Percentiles rank a stretch among this genome's conserved stretches.
Evolutionary conservation across 2,113 vertebrate species (phyloP).

Genomic region (Enhydra lutris): DNA sequence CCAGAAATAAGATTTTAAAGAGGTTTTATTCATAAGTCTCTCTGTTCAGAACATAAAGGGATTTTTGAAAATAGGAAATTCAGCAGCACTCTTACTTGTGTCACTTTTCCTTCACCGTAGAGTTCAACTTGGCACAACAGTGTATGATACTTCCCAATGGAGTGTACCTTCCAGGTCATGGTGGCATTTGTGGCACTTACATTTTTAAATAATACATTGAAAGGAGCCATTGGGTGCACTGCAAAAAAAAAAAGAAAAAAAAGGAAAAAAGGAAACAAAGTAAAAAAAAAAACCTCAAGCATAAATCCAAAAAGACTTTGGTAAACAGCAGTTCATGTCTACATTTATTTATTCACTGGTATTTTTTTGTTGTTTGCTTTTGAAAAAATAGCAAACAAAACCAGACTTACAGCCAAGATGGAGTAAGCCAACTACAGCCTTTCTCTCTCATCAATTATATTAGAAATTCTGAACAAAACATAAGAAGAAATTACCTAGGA

Average conservation of each 20-base stretch:
- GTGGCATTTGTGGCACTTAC: conserved; percentile 45
- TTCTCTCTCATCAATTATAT: neutral
- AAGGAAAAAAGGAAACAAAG: neutral
- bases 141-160: neutral
- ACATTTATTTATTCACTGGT: neutral
- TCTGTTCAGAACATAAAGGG: neutral
- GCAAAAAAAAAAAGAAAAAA: conserved; percentile 25
- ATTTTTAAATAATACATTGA: conserved; percentile 19
- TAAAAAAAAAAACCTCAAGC: neutral
- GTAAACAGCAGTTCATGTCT: neutral
- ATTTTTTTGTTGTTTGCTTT: neutral
- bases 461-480: neutral
- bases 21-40: neutral
- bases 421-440: neutral
- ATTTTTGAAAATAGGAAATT: neutral
- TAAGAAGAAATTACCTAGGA: neutral
- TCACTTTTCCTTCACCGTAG: conserved; percentile 19
- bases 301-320: neutral
- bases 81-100: conserved; percentile 69
- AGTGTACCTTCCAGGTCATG: conserved; percentile 73
- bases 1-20: neutral
- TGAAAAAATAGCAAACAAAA: neutral
- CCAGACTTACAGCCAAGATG: neutral
- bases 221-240: conserved; percentile 79
- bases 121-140: conserved; percentile 79